Conservation (phyloP, 2,888 invertebrate genomes). For the Parnassius smintheus region DNA sequence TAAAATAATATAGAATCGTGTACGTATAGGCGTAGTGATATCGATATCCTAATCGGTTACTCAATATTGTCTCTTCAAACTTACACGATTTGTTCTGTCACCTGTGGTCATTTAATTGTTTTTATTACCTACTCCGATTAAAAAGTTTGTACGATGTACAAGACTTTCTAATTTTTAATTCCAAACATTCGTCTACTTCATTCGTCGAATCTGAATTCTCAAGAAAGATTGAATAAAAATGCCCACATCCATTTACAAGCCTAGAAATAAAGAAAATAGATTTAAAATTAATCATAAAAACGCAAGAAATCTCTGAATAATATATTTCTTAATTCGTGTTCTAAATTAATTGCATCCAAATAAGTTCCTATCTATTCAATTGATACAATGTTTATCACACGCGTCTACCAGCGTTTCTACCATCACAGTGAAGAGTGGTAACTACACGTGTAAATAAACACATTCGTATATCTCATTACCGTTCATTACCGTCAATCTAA, state of each 20-base stretch:
- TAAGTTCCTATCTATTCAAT: constrained; percentile 8
- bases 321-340: too few species aligned
- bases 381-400: constrained; percentile 17
- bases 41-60: constrained; percentile 22
- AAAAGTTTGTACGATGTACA: too few species aligned
- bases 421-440: constrained; percentile 7
- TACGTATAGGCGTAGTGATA: constrained; percentile 8
- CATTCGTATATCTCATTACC: constrained; percentile 23
- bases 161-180: too few species aligned
- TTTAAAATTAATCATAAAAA: too few species aligned
- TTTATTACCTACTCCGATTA: neutral
- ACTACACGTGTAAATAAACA: constrained; percentile 15
- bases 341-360: too few species aligned
- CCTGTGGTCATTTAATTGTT: neutral
- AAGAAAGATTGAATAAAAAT: too few species aligned
- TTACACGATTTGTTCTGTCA: neutral
- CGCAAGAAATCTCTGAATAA: too few species aligned
- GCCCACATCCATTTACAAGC: too few species aligned
- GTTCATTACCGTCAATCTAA: constrained; percentile 23
- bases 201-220: too few species aligned
- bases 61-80: constrained; percentile 9
- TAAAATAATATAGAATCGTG: constrained; percentile 23
- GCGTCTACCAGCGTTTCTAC: constrained; percentile 1
- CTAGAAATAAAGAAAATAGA: too few species aligned
- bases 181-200: too few species aligned